Conservation (phyloP, 2,113 vertebrate species). For the Casuarius casuarius region DNA sequence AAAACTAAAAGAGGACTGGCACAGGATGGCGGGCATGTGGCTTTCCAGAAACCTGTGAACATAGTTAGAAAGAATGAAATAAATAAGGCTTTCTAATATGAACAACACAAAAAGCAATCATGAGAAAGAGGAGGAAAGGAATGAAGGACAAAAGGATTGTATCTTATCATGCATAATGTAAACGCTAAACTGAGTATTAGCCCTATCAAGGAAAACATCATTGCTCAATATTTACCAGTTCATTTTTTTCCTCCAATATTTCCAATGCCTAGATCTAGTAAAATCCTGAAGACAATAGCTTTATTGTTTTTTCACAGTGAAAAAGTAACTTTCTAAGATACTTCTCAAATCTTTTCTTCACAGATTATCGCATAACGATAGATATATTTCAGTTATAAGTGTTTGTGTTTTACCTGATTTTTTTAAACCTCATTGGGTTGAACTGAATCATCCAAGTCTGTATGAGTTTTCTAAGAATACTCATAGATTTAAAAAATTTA, state of each 20-base stretch:
- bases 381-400: neutral
- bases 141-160: slow-evolving; percentile 50
- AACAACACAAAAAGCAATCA: slow-evolving; percentile 54
- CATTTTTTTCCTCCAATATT: neutral
- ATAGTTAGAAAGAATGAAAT: slow-evolving; percentile 57
- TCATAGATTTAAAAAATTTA: neutral
- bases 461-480: neutral
- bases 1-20: slow-evolving; percentile 97
- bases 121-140: slow-evolving; percentile 43
- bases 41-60: slow-evolving; percentile 95
- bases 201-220: neutral
- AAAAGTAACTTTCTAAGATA: neutral
- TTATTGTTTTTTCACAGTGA: neutral
- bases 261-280: slow-evolving; percentile 24
- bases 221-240: neutral
- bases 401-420: neutral
- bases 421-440: neutral
- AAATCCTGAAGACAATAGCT: slow-evolving; percentile 71
- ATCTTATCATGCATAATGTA: slow-evolving; percentile 33
- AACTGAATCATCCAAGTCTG: neutral
- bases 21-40: slow-evolving; percentile 95
- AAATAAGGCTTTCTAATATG: slow-evolving; percentile 38
- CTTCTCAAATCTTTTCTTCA: neutral
- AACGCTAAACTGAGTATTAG: neutral
- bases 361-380: neutral